Base-by-base conservation (phyloP, 2,888 invertebrate species). In the Spisula solida region DNA sequence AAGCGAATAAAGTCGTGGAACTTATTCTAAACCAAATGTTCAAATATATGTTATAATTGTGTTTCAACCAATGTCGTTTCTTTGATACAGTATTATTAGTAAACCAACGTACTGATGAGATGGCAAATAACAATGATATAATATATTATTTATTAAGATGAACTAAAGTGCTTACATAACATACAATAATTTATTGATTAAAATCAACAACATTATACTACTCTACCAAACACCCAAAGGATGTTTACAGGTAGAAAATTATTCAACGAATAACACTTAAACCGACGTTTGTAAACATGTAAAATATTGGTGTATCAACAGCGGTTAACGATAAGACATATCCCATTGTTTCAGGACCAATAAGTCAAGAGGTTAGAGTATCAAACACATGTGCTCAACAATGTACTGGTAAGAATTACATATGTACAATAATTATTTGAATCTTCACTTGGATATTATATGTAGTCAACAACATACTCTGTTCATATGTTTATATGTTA, bases 371-470 rank as follows among this genome's bases (percentile, higher is more conserved):
- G 47, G 87, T 87, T 48, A 51, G 84, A 34, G 81, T 89, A 66
- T 89, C 86, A 70, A 91, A 92, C 66, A 88, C 89, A 90, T 94
- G 94, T 86, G 91, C 94, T 29, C 87, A 85, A 88, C 90, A 91
- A 91, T 94, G 94, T 81, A 92, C 93, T 91, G 93, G 94, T 93
- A 87, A 86, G 91, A 34, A 47, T 47, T 47, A 12, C 1, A 14
- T n/a, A 25, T 12, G 16, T 8, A 2, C 25, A 20, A 18, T 14
- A 48, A 55, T 51, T 51, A 51, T 18, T 14, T 18, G 8, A 20
- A 55, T 20, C 18, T 55, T 55, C 12, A 55, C n/a, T n/a, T n/a
- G n/a, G 18, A 55, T 55, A 55, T 55, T 18, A 55, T 55, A 47
- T 47, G 12, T 47, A 8, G 12, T n/a, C n/a, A n/a, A n/a, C n/a